phyloP scores from a whole-genome alignment of 2,888 invertebrate species.

The Eupsilia transversa region DNA sequence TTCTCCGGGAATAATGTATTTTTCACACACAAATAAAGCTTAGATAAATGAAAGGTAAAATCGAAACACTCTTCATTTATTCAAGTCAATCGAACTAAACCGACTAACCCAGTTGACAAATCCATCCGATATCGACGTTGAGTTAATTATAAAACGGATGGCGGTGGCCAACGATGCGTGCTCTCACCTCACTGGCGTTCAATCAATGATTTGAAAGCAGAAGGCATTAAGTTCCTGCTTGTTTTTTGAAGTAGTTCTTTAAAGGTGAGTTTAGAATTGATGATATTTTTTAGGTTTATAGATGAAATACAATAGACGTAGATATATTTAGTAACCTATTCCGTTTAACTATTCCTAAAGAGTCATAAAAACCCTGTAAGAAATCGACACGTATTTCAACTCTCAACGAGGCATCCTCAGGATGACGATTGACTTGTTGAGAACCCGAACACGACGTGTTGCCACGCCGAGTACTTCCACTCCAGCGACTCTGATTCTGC shows the following conservation, averaged over 20 bases:
- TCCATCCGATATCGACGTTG: conserved; percentile 44
- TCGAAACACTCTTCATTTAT: conserved; percentile 31
- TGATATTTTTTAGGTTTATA: too few relatives aligned
- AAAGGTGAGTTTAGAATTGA: neutral
- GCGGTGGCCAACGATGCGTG: conserved; percentile 24
- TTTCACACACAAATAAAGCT: conserved; percentile 11
- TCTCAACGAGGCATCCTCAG: too few relatives aligned
- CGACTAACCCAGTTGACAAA: conserved; percentile 40
- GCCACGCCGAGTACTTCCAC: too few relatives aligned
- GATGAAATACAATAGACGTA: too few relatives aligned
- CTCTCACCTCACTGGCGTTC: conserved; percentile 12
- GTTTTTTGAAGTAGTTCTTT: neutral
- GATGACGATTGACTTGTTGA: too few relatives aligned
- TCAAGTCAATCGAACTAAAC: conserved; percentile 25
- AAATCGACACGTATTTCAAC: too few relatives aligned
- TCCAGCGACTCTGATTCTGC: too few relatives aligned
- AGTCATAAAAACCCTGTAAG: too few relatives aligned
- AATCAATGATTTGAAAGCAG: conserved; percentile 14
- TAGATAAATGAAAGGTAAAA: conserved; percentile 31
- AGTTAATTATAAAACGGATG: conserved; percentile 57
- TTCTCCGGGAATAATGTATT: neutral
- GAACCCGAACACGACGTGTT: too few relatives aligned
- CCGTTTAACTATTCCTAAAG: too few relatives aligned
- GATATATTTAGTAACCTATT: too few relatives aligned
- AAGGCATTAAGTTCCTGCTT: neutral